Base-by-base conservation (phyloP, 2,113 vertebrate genomes). In the Callipepla californica region DNA sequence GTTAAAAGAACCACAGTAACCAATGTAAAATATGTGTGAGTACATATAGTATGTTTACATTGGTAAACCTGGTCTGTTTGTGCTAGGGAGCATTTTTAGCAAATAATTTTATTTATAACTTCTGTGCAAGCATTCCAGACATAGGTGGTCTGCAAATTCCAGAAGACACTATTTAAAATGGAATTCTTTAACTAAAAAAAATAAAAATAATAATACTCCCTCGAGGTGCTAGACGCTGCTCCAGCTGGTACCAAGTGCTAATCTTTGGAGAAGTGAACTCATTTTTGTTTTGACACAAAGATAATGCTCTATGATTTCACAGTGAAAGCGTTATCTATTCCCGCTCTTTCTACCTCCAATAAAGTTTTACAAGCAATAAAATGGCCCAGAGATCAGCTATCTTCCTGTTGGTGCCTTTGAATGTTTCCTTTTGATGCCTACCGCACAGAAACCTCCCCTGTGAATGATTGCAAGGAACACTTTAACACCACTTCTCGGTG, bases 51-150 rank as follows among this genome's bases (percentile, higher is more conserved):
- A 7, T 95, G 80, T 92, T 94, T 87, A 80, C 92, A 65, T 80
- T 94, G 87, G 92, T 94, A 95, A 95, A 90, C 74, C 91, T 50
- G 32, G 83, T 15, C 81, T 96, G 93, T 95, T 96, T 96, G 91
- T 87, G 58, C 81, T 78, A 75, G 82, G 89, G 94, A 94, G 82
- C 74, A 85, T 93, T 96, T 96, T 96, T 95, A 97, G 96, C 88
- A 95, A 97, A 94, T 90, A 79, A 94, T 91, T 95, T 95, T 97
- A 96, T 97, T 96, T 97, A 96, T 96, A 94, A 90, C 89, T 83
- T 89, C 90, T 95, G 84, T 82, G 82, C 87, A 95, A 95, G 93
- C 91, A 96, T 97, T 96, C 96, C 96, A 97, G 91, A 82, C 91
- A 82, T 95, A 96, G 96, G 92, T 97, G 97, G 90, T 92, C 93